Evolutionary conservation across 1,140 invertebrate species (phyloP), one percentile per base, ranked within the genome.

Genomic region (Spodoptera litura): DNA sequence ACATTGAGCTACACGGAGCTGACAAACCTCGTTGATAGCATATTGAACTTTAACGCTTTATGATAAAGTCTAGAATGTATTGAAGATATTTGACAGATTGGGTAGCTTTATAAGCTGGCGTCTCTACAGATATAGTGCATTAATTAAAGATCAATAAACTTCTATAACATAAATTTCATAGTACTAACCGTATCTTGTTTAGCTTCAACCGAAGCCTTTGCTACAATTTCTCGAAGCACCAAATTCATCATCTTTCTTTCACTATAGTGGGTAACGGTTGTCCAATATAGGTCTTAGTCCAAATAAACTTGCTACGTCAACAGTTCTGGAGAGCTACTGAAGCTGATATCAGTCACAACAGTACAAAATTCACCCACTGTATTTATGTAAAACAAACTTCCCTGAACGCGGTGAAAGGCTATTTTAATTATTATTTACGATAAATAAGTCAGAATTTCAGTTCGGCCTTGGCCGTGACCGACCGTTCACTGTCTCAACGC

Each of bases 401-500:
- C 81, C 78, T 81, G 77, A 86, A 15, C 78, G 82, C 80, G 84
- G 86, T 88, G 86, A 90, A 81, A 87, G 88, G 84, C 82, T 80
- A 83, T 85, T 88, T 79, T 83, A 78, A 78, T 73, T 62, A 89
- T 83, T 83, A 87, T 85, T 85, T 88, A 76, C 85, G 78, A 82
- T 80, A 44, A 51, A 76, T 81, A 79, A 78, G 85, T 80, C 82
- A 70, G 79, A 91, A 83, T 85, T 80, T 78, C 77, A 82, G 87
- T 91, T 92, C 85, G 88, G 88, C 92, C 92, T 94, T 94, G 92
- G 87, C 92, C 89, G 89, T 93, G 89, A 94, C 91, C 88, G 89
- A 79, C 85, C 90, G 85, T 91, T 93, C 92, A 93, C 91, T 92
- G 88, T 87, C 84, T 78, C 77, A 81, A 70, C 84, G 88, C 83